Evolutionary conservation across 1,140 invertebrate species (phyloP).

Genomic region (Sarcophaga bullata): DNA sequence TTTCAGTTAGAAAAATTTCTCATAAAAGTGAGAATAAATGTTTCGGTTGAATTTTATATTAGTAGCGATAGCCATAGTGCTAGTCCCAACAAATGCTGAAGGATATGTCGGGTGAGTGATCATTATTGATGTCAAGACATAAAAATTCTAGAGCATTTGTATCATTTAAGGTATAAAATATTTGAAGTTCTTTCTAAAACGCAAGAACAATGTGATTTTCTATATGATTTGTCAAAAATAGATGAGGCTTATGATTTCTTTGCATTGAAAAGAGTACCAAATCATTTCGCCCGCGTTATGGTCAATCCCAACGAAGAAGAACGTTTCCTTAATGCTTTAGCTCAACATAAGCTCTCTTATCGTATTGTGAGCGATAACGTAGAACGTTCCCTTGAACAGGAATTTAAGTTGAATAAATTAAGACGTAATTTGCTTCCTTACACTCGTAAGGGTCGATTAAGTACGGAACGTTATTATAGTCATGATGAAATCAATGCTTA

Average conservation of each 20-base stretch:
- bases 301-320: conserved; percentile 50
- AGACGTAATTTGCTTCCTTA: conserved; percentile 51
- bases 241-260: conserved; percentile 53
- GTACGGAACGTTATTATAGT: conserved; percentile 56
- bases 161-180: not conserved
- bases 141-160: not conserved
- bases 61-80: not conserved
- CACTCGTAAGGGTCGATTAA: conserved; percentile 52
- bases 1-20: no score
- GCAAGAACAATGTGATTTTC: conserved; percentile 46
- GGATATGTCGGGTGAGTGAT: not conserved
- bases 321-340: conserved; percentile 47
- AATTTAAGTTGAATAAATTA: conserved; percentile 42
- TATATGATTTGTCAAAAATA: conserved; percentile 47
- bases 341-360: conserved; percentile 41
- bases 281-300: conserved; percentile 46
- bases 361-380: conserved; percentile 51
- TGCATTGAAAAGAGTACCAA: conserved; percentile 46
- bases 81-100: not conserved
- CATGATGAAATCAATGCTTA: conserved; percentile 70
- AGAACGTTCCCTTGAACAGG: conserved; percentile 47
- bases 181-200: conserved; percentile 46
- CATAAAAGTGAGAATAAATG: not conserved
- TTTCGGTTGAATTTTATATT: not conserved
- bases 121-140: not conserved